A percentile compares a stretch with the other conserved stretches of the same genome.
These are phyloP conservation scores for Dyspetes luteomarginatus DNA, from an alignment of 2,888 invertebrate species.

Conservation along the genomic window DNA sequence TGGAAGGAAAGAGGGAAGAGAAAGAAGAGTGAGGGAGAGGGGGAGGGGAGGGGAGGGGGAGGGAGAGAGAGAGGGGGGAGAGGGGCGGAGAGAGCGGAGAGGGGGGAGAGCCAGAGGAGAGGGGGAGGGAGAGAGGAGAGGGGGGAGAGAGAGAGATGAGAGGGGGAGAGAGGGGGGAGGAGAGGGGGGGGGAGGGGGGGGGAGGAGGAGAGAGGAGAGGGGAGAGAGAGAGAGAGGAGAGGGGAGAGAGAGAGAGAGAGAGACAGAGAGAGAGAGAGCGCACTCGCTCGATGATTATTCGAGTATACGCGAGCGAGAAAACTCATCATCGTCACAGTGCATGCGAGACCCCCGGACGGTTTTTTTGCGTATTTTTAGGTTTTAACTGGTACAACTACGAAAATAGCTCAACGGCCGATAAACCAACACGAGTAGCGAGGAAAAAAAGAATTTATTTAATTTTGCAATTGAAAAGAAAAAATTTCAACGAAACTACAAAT, in stretches of 20 bases:
- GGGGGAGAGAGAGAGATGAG: conserved; percentile 26
- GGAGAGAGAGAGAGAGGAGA: conserved; percentile 15
- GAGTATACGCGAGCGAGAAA: conserved; percentile 1
- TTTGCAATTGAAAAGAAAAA: no score
- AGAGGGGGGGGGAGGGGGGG: conserved; percentile 44
- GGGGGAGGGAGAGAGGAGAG: conserved; percentile 37
- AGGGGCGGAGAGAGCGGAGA: background rate
- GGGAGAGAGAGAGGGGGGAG: conserved; percentile 51
- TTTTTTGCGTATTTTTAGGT: conserved; percentile 37
- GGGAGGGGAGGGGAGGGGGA: conserved; percentile 6
- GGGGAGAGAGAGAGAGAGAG: conserved; percentile 53
- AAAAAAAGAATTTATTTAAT: background rate
- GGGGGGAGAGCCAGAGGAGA: conserved; percentile 21
- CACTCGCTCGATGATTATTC: conserved; percentile 26
- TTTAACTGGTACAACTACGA: conserved; percentile 19
- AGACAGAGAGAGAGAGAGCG: no score
- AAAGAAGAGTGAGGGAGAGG: conserved; percentile 51
- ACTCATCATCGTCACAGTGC: background rate
- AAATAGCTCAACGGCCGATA: conserved; percentile 2
- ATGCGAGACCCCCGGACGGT: conserved; percentile 37
- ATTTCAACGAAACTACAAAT: no score
- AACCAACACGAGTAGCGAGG: background rate
- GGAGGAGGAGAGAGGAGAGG: conserved; percentile 23
- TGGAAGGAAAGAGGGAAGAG: conserved; percentile 12
- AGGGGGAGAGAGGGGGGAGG: conserved; percentile 12